These are phyloP conservation scores for Aurelia sp. DNA, from an alignment of 30 jellyfish, hydroid and myxozoan genomes.

Conservation along the genomic window DNA sequence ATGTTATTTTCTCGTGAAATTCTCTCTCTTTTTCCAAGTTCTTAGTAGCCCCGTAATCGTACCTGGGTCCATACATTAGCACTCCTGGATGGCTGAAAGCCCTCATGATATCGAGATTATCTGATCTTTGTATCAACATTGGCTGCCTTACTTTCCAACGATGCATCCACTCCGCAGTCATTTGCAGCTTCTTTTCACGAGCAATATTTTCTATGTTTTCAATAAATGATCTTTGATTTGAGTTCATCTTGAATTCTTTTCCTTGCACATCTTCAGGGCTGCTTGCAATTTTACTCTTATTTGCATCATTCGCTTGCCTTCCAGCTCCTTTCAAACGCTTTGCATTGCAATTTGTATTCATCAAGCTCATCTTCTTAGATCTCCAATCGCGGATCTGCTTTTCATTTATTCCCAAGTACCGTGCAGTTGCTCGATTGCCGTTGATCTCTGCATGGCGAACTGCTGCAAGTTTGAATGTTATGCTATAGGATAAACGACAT, in stretches of 20 bases:
- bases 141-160: conserved; percentile 78
- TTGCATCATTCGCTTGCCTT: conserved; percentile 57
- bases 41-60: conserved; percentile 49
- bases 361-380: conserved; percentile 82
- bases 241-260: conserved; percentile 8
- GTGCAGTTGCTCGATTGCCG: conserved; percentile 98
- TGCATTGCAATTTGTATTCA: conserved; percentile 92
- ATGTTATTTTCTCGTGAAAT: conserved; percentile 80
- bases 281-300: neutral
- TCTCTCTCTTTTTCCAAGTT: conserved; percentile 87
- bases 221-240: conserved; percentile 24
- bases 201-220: conserved; percentile 39
- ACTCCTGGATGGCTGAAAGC: conserved; percentile 40
- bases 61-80: conserved; percentile 56
- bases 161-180: conserved; percentile 77
- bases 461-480: conserved; percentile 90
- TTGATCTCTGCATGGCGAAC: conserved; percentile 91
- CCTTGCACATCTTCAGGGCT: conserved; percentile 16
- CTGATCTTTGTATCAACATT: conserved; percentile 51
- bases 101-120: conserved; percentile 27
- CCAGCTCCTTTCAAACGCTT: conserved; percentile 96
- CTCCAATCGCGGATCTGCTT: conserved; percentile 96
- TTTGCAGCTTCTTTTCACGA: conserved; percentile 56
- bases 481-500: conserved; percentile 78
- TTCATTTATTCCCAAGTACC: conserved; percentile 87